Evolutionary conservation across 2,797 vertebrate species (phyloP), one percentile per base, ranked within the genome.

Genomic region (Gallirallus australis): DNA sequence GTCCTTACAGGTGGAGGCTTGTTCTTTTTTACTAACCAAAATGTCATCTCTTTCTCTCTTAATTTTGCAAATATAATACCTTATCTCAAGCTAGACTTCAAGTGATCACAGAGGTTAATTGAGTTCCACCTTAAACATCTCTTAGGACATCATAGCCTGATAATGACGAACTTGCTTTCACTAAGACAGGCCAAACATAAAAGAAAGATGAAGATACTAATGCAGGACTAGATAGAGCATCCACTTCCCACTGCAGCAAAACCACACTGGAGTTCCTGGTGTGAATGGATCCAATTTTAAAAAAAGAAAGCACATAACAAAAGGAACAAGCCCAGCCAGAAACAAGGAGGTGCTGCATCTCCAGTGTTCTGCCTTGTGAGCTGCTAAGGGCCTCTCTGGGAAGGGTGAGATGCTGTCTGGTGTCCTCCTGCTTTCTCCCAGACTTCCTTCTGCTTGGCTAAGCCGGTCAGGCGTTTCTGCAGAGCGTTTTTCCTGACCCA

Each of bases 31-130:
- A 19, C 61, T 63, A 63, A 89, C 53, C n/a, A 65, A 78, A 95
- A 94, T 73, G 72, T 20, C 37, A 1, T n/a, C 13, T 37, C 47
- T 65, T 86, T 80, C 31, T 71, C 18, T 70, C 52, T 52, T 28
- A 84, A 39, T 91, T 95, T 94, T 95, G 37, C 42, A 82, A 80
- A 78, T 70, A 76, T 56, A 19, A 76, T 78, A 18, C 14, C 50
- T 52, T 50, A 25, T 50, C 48, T 50, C 24, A 50, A 25, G 24
- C 24, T 50, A 50, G 48, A 25, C 48, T 48, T 50, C 24, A 50
- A 50, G 48, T 50, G 27, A 47, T 65, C 54, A 56, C 10, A 70
- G 27, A 54, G 2, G 33, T 89, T 64, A 70, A 61, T 11, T 57
- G 42, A 54, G 63, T 87, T 92, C 84, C 63, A 35, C 66, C 47